phyloP scores from a whole-genome alignment of 2,797 vertebrate genomes.

The Streptopelia turtur region DNA sequence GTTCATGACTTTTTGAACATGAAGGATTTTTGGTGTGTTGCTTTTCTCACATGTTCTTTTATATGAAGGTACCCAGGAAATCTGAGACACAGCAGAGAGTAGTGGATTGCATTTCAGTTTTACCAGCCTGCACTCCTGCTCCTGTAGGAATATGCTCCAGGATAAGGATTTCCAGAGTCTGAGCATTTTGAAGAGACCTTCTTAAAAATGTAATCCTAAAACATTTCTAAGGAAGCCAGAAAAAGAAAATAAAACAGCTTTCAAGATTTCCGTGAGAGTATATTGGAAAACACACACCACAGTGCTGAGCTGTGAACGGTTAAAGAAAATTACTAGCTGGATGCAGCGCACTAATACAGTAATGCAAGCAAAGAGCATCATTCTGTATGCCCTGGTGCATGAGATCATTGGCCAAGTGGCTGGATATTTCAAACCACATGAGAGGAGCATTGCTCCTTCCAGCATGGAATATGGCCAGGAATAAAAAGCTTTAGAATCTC shows the following conservation, averaged over 20 bases:
- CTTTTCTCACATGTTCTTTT: neutral
- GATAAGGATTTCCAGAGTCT: neutral
- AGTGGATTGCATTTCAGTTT: neutral
- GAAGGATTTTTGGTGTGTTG: neutral
- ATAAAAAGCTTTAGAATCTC: neutral
- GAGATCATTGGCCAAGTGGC: constrained; percentile 26
- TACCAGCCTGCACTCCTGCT: neutral
- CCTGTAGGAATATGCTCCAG: neutral
- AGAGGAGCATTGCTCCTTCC: constrained; percentile 22
- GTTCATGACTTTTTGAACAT: fast-evolving
- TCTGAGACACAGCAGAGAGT: neutral
- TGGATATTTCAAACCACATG: constrained; percentile 35
- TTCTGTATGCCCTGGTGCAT: neutral
- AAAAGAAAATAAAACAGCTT: neutral
- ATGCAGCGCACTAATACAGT: neutral
- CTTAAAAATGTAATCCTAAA: neutral
- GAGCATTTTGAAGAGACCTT: neutral
- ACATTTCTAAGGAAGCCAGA: neutral
- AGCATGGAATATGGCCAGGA: neutral
- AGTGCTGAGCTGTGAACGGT: neutral
- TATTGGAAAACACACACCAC: neutral
- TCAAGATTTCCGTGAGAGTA: neutral
- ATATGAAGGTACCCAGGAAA: neutral
- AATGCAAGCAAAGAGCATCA: constrained; percentile 5
- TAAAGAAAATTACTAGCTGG: neutral